Evolutionary conservation across 2,888 invertebrate genomes (phyloP).

Genomic region (Agriopis aurantiaria): DNA sequence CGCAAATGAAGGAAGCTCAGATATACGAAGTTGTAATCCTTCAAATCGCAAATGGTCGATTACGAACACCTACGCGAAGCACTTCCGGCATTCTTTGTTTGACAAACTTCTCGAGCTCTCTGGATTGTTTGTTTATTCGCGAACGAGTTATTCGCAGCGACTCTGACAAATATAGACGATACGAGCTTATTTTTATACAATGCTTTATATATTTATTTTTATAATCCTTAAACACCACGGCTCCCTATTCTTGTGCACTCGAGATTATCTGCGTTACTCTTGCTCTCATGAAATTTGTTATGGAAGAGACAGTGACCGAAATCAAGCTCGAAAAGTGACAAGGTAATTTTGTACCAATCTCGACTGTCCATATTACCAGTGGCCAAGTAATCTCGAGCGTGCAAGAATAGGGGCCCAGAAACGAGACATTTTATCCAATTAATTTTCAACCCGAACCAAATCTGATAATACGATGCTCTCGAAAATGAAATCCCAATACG

Average conservation of each 20-base stretch:
- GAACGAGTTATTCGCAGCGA: slow-evolving; percentile 31
- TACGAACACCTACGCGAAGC: slow-evolving; percentile 45
- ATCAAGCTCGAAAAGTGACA: neutral
- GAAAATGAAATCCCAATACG: slow-evolving; percentile 28
- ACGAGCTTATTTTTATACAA: slow-evolving; percentile 2
- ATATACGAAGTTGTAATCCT: slow-evolving; percentile 55
- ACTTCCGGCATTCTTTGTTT: slow-evolving; percentile 53
- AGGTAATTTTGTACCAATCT: too few relatives aligned
- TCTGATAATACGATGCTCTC: slow-evolving; percentile 33
- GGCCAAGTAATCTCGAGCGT: neutral
- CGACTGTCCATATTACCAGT: too few relatives aligned
- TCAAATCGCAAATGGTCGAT: slow-evolving; percentile 56
- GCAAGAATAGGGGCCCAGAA: slow-evolving; percentile 1
- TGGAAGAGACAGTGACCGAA: neutral
- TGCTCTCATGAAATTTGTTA: neutral
- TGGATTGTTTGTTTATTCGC: slow-evolving; percentile 49
- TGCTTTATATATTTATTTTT: too few relatives aligned
- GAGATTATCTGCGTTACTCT: neutral
- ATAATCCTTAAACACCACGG: neutral
- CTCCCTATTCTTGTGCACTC: neutral
- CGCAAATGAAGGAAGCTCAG: slow-evolving; percentile 45
- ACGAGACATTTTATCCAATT: slow-evolving; percentile 19
- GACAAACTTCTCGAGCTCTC: slow-evolving; percentile 53
- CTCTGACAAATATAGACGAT: slow-evolving; percentile 20
- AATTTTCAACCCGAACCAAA: slow-evolving; percentile 35